Conservation (phyloP, 2,888 invertebrate genomes). For the Orchestes rusci region DNA sequence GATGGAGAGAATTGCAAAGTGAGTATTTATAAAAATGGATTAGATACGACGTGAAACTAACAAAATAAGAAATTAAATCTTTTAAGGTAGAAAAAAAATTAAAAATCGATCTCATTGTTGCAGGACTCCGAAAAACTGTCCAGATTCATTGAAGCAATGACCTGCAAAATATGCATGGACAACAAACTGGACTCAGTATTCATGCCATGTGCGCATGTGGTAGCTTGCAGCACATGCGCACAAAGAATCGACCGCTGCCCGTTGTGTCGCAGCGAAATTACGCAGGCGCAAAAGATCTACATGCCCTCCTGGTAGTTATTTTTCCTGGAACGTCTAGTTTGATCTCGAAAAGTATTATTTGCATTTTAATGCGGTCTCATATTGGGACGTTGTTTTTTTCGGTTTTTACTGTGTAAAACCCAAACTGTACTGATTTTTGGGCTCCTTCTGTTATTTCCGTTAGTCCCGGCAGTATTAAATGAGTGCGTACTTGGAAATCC, state of each 20-base stretch:
- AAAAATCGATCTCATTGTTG: too few species aligned
- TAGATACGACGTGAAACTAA: too few species aligned
- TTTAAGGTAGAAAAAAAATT: too few species aligned
- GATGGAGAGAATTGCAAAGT: constrained; percentile 39
- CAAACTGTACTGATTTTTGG: constrained; percentile 14
- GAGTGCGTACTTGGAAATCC: not conserved
- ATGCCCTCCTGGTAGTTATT: constrained; percentile 45
- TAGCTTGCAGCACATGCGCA: constrained; percentile 73
- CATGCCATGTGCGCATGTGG: constrained; percentile 83
- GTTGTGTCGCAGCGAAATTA: constrained; percentile 64
- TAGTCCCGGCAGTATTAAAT: too few species aligned
- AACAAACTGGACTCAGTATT: constrained; percentile 72
- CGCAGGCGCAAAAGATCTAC: constrained; percentile 63
- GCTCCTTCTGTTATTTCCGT: constrained; percentile 14
- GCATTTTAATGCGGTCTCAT: constrained; percentile 8
- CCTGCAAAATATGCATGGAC: constrained; percentile 87
- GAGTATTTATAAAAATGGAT: too few species aligned
- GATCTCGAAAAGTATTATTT: not conserved
- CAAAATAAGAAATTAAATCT: too few species aligned
- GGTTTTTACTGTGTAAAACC: constrained; percentile 19
- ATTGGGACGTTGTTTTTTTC: constrained; percentile 13
- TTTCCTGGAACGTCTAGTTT: not conserved
- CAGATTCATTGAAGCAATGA: constrained; percentile 59
- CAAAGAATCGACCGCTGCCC: constrained; percentile 67
- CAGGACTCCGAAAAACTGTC: constrained; percentile 50